phyloP scores from a whole-genome alignment of 2,113 vertebrate genomes.

The Chascanopsetta lugubris region DNA sequence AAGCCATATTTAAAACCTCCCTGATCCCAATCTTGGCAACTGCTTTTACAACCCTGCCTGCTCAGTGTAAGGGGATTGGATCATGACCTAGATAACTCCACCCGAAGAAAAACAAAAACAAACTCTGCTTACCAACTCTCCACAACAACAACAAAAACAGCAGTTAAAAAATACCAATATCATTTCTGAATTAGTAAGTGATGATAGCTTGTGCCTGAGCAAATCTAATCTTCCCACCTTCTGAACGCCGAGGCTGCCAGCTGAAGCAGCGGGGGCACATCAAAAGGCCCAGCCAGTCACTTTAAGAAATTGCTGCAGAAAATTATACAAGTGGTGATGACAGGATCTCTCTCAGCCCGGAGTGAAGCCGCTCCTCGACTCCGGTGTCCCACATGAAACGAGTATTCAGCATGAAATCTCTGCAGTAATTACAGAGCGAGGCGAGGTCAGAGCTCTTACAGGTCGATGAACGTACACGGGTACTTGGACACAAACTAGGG shows the following conservation, averaged over 20 bases:
- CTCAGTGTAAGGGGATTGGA: conserved; percentile 15
- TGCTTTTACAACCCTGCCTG: background rate
- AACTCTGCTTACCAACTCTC: conserved; percentile 35
- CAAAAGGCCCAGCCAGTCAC: conserved; percentile 49
- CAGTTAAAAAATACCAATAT: conserved; percentile 24
- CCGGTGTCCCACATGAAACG: background rate
- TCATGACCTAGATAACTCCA: conserved; percentile 40
- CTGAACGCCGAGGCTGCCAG: conserved; percentile 24
- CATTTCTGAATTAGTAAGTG: conserved; percentile 4
- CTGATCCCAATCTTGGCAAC: conserved; percentile 13
- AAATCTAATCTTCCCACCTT: conserved; percentile 21
- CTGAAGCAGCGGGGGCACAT: conserved; percentile 42
- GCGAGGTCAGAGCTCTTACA: background rate
- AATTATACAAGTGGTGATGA: conserved; percentile 51
- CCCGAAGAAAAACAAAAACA: too few species aligned
- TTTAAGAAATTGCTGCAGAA: conserved; percentile 40
- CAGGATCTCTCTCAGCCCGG: conserved; percentile 26
- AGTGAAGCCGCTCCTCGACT: conserved; percentile 1
- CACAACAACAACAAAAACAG: conserved; percentile 13
- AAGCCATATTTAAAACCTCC: conserved; percentile 6
- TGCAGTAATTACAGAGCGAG: background rate
- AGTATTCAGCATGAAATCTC: background rate
- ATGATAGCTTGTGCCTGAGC: background rate
- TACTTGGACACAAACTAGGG: too few species aligned
- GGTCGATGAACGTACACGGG: conserved; percentile 1